Base-by-base conservation (phyloP, 2,888 invertebrate species). In the Thereva unica region DNA sequence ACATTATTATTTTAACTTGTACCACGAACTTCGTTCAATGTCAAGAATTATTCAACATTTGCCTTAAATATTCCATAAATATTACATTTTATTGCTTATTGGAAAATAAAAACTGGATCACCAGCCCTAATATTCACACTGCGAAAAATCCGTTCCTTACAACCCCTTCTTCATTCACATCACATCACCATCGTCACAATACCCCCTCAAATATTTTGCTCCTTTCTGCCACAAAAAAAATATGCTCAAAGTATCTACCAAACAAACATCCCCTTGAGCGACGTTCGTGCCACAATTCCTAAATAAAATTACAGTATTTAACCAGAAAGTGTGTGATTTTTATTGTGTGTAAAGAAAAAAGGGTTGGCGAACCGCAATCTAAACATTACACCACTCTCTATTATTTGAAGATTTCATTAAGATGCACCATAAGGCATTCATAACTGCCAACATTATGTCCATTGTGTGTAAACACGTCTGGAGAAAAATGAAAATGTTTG, bases 11-110 rank as follows among this genome's bases (percentile, higher is more conserved):
- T 23, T 23, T 23, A 23, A 23, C 23, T 23, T 44, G 44, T 44
- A 44, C 2, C 8, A 44, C 23, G 2, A 44, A 44, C 2, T 44
- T 44, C 44, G n/a, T n/a, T 5, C 47, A 47, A 3, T 47, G 10
- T 10, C 5, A 47, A 12, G 2, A n/a, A 10, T n/a, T 47, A 6
- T n/a, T 47, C 9, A 12, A 6, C 5, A 6, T 5, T 47, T 47
- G n/a, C 47, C 6, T 12, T 47, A 61, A 59, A 41, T 67, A 70
- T 71, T 72, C 72, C 52, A 74, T 75, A 71, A 73, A 75, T 75
- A 73, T 72, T 73, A 73, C 74, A 76, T 73, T 75, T 77, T 74
- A 75, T 74, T 72, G 69, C 73, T 72, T 78, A 74, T 77, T 76
- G 75, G 74, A 74, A 67, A 7, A 9, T n/a, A 35, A 40, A 64